Evolutionary conservation across 2,113 vertebrate species (phyloP).

Genomic region (Nymphicus hollandicus): DNA sequence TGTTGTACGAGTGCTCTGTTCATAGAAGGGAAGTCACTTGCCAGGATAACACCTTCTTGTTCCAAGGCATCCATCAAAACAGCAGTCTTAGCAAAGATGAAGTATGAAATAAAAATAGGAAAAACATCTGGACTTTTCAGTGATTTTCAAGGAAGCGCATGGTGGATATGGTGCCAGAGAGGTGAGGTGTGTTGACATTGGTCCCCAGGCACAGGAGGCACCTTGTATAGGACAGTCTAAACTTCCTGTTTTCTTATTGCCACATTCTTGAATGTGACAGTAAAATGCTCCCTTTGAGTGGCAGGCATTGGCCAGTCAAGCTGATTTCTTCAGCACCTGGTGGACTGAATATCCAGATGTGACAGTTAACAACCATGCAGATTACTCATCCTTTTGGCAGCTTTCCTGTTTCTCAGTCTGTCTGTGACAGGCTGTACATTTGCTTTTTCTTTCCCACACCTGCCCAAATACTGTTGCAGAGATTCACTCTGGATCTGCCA

Average conservation of each 20-base stretch:
- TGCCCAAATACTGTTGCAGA: background rate
- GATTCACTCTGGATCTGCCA: background rate
- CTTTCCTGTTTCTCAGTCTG: background rate
- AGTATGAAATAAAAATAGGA: background rate
- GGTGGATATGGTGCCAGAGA: background rate
- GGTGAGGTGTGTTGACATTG: background rate
- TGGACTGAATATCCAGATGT: background rate
- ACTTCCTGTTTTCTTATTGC: background rate
- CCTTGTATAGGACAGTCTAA: background rate
- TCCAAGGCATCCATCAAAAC: background rate
- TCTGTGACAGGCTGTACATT: background rate
- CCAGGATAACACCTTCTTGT: background rate
- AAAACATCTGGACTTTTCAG: background rate
- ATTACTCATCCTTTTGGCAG: background rate
- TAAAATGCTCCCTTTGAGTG: background rate
- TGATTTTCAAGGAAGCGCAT: background rate
- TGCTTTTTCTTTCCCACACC: background rate
- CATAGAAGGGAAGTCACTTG: background rate
- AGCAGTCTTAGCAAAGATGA: background rate
- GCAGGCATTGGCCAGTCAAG: background rate
- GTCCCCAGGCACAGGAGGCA: fast-evolving
- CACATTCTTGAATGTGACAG: background rate
- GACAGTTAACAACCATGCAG: background rate
- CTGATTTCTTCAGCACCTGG: background rate
- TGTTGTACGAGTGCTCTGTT: background rate